These are phyloP conservation scores for Toxotes chatareus DNA, from an alignment of 2,113 vertebrate species.

Conservation along the genomic window DNA sequence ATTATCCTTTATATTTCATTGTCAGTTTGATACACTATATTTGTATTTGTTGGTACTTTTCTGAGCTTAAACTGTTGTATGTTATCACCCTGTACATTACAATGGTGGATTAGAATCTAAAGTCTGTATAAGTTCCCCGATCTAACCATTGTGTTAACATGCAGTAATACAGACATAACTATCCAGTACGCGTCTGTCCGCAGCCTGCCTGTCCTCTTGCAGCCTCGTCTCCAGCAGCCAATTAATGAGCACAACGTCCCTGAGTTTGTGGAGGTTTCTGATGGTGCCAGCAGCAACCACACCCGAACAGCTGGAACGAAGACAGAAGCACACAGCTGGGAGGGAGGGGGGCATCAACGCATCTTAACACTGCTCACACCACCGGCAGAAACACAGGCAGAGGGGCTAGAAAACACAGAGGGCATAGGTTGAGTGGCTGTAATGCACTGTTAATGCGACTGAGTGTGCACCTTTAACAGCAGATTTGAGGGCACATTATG, in stretches of 20 bases:
- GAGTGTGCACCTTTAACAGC: conserved; percentile 33
- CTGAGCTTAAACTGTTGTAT: not conserved
- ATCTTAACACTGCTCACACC: conserved; percentile 17
- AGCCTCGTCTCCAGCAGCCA: conserved; percentile 25
- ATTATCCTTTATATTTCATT: not conserved
- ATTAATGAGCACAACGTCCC: conserved; percentile 61
- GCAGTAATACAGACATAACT: not conserved
- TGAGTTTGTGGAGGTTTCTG: conserved; percentile 50
- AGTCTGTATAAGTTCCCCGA: not conserved
- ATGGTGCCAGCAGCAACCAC: conserved; percentile 68
- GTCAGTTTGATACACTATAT: not conserved
- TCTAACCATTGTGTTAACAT: not conserved
- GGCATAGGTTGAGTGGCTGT: not conserved
- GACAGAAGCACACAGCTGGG: not conserved
- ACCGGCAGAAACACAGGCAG: not conserved
- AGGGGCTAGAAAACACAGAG: conserved; percentile 14
- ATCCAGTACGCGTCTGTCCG: not conserved
- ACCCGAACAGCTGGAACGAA: conserved; percentile 64
- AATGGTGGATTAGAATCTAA: not conserved
- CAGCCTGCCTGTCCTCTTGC: not conserved
- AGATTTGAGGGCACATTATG: conserved; percentile 55
- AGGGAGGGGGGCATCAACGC: conserved; percentile 27
- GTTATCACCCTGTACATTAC: not conserved
- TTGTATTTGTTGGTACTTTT: not conserved
- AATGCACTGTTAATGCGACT: not conserved